Percentiles rank a stretch among this genome's conserved stretches.
Conservation (phyloP, 2,113 vertebrate genomes). For the Gymnarchus niloticus region DNA sequence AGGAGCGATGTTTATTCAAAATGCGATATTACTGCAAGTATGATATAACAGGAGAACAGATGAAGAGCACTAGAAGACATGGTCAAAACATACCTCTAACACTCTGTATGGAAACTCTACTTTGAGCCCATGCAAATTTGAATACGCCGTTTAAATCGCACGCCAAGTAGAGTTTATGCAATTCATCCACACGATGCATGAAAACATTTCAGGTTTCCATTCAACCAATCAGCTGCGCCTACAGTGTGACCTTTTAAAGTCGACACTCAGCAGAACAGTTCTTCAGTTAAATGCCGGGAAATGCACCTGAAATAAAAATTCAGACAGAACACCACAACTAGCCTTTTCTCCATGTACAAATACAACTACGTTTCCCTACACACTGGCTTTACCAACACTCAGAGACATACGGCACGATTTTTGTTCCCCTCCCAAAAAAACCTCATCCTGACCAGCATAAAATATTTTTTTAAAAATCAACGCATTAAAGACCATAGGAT, state of each 20-base stretch:
- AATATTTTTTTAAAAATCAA: constrained; percentile 18
- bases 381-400: not conserved
- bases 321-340: not conserved
- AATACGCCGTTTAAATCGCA: not conserved
- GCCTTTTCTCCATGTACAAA: not conserved
- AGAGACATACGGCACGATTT: constrained; percentile 9
- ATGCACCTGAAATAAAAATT: not conserved
- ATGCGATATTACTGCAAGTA: not conserved
- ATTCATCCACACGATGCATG: not conserved
- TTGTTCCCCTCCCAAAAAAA: not conserved
- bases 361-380: constrained; percentile 8
- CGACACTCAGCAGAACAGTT: not conserved
- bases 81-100: not conserved
- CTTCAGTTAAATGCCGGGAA: not conserved
- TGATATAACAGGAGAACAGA: not conserved
- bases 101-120: not conserved
- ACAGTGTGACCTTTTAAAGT: not conserved
- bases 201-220: not conserved
- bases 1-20: not conserved
- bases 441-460: not conserved
- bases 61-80: not conserved
- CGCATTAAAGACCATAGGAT: constrained; percentile 7
- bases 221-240: not conserved
- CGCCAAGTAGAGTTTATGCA: not conserved
- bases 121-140: not conserved